These are phyloP conservation scores for Diplogasteroides magnus DNA, from an alignment of 1,140 invertebrate genomes.

Conservation along the genomic window DNA sequence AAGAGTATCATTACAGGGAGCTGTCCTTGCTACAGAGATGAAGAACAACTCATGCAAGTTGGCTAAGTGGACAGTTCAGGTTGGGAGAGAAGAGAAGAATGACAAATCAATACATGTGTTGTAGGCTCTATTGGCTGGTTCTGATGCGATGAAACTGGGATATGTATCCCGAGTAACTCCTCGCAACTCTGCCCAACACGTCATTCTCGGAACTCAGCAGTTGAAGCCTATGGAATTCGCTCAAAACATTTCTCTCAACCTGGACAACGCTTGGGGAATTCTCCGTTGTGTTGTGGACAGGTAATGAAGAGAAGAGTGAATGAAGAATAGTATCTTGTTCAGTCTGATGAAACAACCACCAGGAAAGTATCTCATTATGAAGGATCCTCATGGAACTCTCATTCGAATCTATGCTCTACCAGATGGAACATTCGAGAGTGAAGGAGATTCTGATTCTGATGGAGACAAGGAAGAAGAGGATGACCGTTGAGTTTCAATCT, in stretches of 20 bases:
- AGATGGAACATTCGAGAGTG: slow-evolving; percentile 47
- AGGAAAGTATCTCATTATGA: slow-evolving; percentile 94
- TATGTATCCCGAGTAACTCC: slow-evolving; percentile 90
- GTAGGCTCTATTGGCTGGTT: slow-evolving; percentile 83
- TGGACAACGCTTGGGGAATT: slow-evolving; percentile 99
- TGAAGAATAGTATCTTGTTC: slow-evolving; percentile 6
- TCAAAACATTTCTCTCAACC: slow-evolving; percentile 94
- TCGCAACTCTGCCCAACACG: slow-evolving; percentile 88
- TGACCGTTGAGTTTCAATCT: too few species aligned
- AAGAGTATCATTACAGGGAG: slow-evolving; percentile 64
- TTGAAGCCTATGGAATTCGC: slow-evolving; percentile 97
- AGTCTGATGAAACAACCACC: slow-evolving; percentile 86
- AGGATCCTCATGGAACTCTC: slow-evolving; percentile 87
- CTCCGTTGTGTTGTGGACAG: slow-evolving; percentile 95
- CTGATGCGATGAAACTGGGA: slow-evolving; percentile 95
- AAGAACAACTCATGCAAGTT: slow-evolving; percentile 97
- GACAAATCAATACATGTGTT: slow-evolving; percentile 3
- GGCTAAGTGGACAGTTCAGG: slow-evolving; percentile 92
- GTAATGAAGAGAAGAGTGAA: slow-evolving; percentile 51
- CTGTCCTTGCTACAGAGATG: slow-evolving; percentile 93
- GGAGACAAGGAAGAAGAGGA: background rate
- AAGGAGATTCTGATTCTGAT: background rate
- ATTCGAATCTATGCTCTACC: slow-evolving; percentile 47
- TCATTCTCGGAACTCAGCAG: slow-evolving; percentile 94
- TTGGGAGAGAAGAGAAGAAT: background rate